Evolutionary conservation across 2,113 vertebrate genomes (phyloP), one percentile per base, ranked within the genome.

Genomic region (Hypomesus transpacificus): DNA sequence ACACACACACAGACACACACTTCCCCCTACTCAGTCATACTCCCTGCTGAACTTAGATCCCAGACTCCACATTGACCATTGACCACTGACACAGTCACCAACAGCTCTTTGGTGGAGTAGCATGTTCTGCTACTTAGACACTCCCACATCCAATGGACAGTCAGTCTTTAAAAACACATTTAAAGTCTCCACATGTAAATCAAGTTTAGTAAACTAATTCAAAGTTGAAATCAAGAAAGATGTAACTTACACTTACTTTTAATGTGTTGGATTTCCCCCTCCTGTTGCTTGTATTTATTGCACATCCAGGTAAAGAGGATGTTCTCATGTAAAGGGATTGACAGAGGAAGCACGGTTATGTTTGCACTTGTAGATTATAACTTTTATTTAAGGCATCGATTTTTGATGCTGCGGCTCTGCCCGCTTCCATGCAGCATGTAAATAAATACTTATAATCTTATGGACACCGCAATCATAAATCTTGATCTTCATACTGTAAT

Each of bases 391-490:
- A 51, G 20, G 8, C 26, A 46, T 26, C 51, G 22, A 7, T 54
- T 17, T 18, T 22, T 14, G n/a, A 62, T 66, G 62, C 56, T 52
- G 74, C 60, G 68, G n/a, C 66, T 3, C 26, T 7, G 69, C 72
- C 53, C 73, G 68, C 28, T 67, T 17, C 0, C 50, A 75, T 26
- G 73, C 53, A 67, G 73, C 57, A 61, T 67, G 71, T 75, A 57
- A 82, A 34, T 74, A 74, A 71, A 80, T 65, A 73, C 28, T 74
- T 62, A 8, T 62, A 26, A 68, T 71, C 24, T 54, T 66, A 53
- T 66, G 50, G 68, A 59, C 65, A 4, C 11, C 4, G 31, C 46
- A 66, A 34, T 70, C 6, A 70, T 3, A 4, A 18, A 3, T 18
- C 18, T 63, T 16, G 11, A 63, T 18, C 53, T 56, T 56, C 16